Evolutionary conservation across 2,888 invertebrate genomes (phyloP), one percentile per base, ranked within the genome.

Genomic region (Blomia tropicalis): DNA sequence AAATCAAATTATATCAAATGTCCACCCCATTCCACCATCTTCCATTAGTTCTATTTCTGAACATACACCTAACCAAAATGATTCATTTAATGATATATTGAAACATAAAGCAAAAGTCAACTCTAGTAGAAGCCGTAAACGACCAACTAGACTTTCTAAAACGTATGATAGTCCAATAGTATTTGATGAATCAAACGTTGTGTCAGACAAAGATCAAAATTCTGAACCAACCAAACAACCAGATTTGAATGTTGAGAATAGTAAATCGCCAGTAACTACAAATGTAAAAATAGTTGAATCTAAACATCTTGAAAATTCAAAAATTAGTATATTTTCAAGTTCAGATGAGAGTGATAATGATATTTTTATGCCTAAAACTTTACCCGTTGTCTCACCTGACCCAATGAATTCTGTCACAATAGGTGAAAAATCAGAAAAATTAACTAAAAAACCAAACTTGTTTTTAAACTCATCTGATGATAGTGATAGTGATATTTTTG

Each of bases 401-500:
- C 29, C 25, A 54, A 29, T 29, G 1, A 5, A 44, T 27, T 19
- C 44, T 14, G 30, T 30, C 30, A 2, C n/a, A 2, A 27, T 30
- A 30, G 32, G 19, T 29, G 2, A 41, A 53, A 32, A 27, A 56
- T 29, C 3, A 56, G 25, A 14, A 14, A 19, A 14, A n/a, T n/a
- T n/a, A n/a, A n/a, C n/a, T 30, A 27, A 14, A 27, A 25, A 54
- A 25, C 54, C 54, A 54, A 27, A 22, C 51, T 56, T 22, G 2
- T 22, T 56, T 14, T 36, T 56, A 3, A 30, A 56, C 29, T 32
- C 32, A n/a, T 56, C 56, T 2, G 56, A 47, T 27, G 51, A 56
- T 32, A 61, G 61, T 54, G 61, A 61, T 54, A 54, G 43, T 47
- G 61, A 61, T 29, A 30, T 56, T 19, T 56, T 56, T 31, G 23